phyloP scores from a whole-genome alignment of 2,888 invertebrate species.

The Andrena bicolor region DNA sequence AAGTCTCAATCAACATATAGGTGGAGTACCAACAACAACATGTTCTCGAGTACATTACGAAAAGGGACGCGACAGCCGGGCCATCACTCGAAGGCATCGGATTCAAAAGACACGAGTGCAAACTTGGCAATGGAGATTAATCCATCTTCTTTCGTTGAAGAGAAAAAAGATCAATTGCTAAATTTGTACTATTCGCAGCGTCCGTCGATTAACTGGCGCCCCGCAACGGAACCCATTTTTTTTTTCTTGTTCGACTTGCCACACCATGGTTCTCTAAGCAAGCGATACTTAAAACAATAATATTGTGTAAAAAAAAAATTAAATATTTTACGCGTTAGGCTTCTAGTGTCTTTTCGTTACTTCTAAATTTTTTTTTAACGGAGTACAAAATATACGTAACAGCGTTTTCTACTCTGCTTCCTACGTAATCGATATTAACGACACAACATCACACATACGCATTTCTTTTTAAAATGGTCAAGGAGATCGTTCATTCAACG shows the following conservation, averaged over 20 bases:
- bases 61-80: too few species aligned
- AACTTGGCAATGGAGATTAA: slow-evolving; percentile 3
- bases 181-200: slow-evolving; percentile 11
- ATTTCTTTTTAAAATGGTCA: slow-evolving; percentile 18
- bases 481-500: slow-evolving; percentile 9
- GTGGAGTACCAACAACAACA: too few species aligned
- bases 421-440: slow-evolving; percentile 77
- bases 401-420: slow-evolving; percentile 78
- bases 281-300: slow-evolving; percentile 31
- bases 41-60: too few species aligned
- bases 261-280: slow-evolving; percentile 15
- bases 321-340: slow-evolving; percentile 41
- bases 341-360: slow-evolving; percentile 45
- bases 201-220: not conserved
- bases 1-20: not conserved
- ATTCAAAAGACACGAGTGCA: not conserved
- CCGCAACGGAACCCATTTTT: slow-evolving; percentile 4
- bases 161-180: slow-evolving; percentile 1
- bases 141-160: not conserved
- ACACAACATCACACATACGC: slow-evolving; percentile 77
- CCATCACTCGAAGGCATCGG: not conserved
- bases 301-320: slow-evolving; percentile 42
- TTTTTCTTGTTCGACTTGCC: not conserved
- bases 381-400: slow-evolving; percentile 81
- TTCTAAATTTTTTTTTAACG: slow-evolving; percentile 61